These are phyloP conservation scores for Corythaeola cristata DNA, from an alignment of 2,113 vertebrate genomes.

Conservation along the genomic window DNA sequence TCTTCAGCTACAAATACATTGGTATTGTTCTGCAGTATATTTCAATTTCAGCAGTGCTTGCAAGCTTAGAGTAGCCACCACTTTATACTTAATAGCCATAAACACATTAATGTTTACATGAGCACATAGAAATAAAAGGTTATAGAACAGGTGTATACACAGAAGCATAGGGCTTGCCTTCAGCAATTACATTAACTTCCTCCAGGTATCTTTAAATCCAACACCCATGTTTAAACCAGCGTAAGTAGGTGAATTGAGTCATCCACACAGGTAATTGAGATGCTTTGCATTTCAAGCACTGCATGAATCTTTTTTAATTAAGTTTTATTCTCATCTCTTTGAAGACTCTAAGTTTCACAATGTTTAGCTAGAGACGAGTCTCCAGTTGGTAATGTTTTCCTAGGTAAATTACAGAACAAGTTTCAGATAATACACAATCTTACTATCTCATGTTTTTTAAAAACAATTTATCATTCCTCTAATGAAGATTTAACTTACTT, in stretches of 20 bases:
- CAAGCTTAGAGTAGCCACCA: background rate
- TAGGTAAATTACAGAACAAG: conserved; percentile 1
- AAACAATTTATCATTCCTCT: background rate
- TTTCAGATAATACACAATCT: background rate
- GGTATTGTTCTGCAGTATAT: background rate
- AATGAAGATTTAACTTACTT: background rate
- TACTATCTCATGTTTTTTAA: background rate
- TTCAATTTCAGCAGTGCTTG: background rate
- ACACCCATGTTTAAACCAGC: background rate
- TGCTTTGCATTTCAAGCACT: background rate
- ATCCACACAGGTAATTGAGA: background rate
- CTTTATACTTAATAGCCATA: background rate
- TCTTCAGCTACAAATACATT: background rate
- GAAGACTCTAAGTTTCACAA: background rate
- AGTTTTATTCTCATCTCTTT: background rate
- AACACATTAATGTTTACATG: background rate
- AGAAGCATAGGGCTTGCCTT: background rate
- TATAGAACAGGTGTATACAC: background rate
- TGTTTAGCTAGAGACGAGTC: background rate
- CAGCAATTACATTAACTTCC: background rate
- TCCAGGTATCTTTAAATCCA: background rate
- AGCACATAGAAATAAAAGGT: conserved; percentile 1
- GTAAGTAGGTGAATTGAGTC: background rate
- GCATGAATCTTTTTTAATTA: background rate
- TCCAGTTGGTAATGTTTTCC: background rate